Evolutionary conservation across 64 coral and sea anemone species (phyloP), one percentile per base, ranked within the genome.

Genomic region (Anthopleura sola): DNA sequence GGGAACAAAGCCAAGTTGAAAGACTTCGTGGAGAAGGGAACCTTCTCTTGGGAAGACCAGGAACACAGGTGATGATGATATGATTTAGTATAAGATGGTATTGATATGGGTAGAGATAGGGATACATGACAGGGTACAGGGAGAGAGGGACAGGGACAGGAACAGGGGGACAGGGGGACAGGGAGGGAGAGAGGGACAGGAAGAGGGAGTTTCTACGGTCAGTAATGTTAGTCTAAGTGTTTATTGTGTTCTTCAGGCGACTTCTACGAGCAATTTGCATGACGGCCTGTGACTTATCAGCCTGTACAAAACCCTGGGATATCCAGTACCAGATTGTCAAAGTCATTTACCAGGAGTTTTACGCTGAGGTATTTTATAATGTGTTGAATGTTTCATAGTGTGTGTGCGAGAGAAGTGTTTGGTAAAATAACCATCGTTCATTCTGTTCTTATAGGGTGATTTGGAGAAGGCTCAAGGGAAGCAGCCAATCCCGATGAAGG

Each of bases 341-440:
- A 88, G 97, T 99, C 57, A 99, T 99, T 18, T 99, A 94, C 76
- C 97, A 99, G 76, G 97, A 99, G 75, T 99, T 99, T 55, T 99
- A 99, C 21, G 93, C 97, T 9, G 97, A 99, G 97, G 97, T 99
- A 85, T 34, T n/a, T 71, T 34, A 53, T 53, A 44, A 2, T 8
- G 58, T 26, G 21, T 24, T 20, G 21, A 24, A 20, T 62, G 4
- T 8, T 44, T 44, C 4, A 44, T 44, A 44, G 40, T 8, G 40
- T 8, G 40, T 44, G 4, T 44, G 40, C 40, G 40, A 3, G 40
- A 44, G 40, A 6, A 44, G 4, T 44, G 40, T 44, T 44, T 44
- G 40, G 40, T 44, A 44, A 44, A 44, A 62, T 26, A 12, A 53
- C 50, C 1, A 53, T 17, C 12, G 0, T 13, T 17, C 16, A 17